A percentile compares a stretch with the other conserved stretches of the same genome.
Conservation (phyloP, 2,797 vertebrate species). For the Tokudaia muenninki region DNA sequence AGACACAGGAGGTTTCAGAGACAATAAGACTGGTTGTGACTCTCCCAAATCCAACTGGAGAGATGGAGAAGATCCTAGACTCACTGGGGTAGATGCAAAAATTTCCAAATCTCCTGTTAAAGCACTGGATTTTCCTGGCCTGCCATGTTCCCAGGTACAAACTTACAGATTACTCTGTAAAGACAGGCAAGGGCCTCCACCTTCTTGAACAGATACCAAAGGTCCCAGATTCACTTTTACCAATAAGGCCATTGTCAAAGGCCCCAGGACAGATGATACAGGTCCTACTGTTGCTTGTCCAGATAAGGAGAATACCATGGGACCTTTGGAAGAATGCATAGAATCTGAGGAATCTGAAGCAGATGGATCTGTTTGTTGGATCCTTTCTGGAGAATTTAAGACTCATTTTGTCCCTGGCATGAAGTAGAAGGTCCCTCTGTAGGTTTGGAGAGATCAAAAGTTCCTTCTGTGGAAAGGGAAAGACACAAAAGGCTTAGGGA, state of each 20-base stretch:
- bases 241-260: background rate
- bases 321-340: too few species aligned
- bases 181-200: too few species aligned
- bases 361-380: background rate
- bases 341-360: background rate
- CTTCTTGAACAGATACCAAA: background rate
- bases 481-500: too few species aligned
- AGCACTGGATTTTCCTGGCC: too few species aligned
- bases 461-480: background rate
- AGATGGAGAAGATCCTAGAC: background rate
- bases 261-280: background rate
- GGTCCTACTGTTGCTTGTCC: background rate
- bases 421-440: background rate
- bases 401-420: background rate
- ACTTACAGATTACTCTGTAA: background rate
- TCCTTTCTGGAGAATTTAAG: background rate
- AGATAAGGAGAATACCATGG: too few species aligned
- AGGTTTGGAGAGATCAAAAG: too few species aligned
- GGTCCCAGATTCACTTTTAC: background rate
- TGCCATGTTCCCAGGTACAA: background rate
- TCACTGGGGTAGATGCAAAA: background rate
- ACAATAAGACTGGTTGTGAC: too few species aligned
- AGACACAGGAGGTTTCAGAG: background rate
- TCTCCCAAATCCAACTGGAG: background rate
- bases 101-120: background rate